A percentile compares a stretch with the other conserved stretches of the same genome.
Conservation (phyloP, 2,797 vertebrate genomes). For the Tangara arthus region DNA sequence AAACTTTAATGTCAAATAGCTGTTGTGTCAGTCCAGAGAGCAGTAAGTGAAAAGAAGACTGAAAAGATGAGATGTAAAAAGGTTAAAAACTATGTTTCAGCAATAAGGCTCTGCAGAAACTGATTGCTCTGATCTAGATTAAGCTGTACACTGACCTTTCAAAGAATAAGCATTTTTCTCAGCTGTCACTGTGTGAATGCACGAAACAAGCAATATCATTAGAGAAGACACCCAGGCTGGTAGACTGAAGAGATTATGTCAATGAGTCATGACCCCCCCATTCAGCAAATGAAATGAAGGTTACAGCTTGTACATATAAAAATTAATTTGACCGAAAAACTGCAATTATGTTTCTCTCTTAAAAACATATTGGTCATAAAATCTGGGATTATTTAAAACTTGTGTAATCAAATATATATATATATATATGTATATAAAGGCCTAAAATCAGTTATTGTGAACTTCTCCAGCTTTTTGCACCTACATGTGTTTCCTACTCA, state of each 20-base stretch:
- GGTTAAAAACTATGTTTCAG: slow-evolving; percentile 73
- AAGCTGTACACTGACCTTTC: slow-evolving; percentile 72
- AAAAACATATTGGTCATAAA: background rate
- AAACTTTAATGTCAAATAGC: slow-evolving; percentile 37
- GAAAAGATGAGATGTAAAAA: slow-evolving; percentile 61
- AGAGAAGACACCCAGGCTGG: slow-evolving; percentile 45
- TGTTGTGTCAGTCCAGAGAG: background rate
- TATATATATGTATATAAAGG: no score
- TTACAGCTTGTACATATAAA: slow-evolving; percentile 5
- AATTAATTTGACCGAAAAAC: background rate
- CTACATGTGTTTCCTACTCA: background rate
- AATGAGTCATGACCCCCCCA: slow-evolving; percentile 46
- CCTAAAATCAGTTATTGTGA: background rate
- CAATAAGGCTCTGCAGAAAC: slow-evolving; percentile 45
- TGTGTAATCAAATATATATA: background rate
- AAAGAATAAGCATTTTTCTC: slow-evolving; percentile 66
- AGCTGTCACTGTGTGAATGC: slow-evolving; percentile 67
- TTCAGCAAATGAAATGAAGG: slow-evolving; percentile 34
- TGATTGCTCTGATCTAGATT: slow-evolving; percentile 61
- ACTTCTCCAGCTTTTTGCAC: background rate
- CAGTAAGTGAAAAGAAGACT: slow-evolving; percentile 1
- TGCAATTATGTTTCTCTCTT: background rate
- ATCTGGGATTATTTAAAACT: background rate
- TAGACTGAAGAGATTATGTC: slow-evolving; percentile 21
- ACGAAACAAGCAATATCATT: slow-evolving; percentile 66